Evolutionary conservation across 2,113 vertebrate genomes (phyloP).

Genomic region (Strix aluco): DNA sequence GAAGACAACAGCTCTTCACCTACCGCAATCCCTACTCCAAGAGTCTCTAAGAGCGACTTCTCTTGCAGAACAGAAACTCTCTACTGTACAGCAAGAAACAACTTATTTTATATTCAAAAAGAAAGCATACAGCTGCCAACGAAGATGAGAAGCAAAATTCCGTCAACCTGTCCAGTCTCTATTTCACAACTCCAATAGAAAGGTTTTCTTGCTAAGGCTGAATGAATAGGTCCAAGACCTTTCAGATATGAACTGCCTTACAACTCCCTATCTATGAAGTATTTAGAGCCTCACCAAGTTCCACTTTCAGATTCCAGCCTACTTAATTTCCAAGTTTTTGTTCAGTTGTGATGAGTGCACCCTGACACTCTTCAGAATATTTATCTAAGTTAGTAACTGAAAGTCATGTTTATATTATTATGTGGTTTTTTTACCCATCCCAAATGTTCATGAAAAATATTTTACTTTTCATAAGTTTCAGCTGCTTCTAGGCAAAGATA

Average conservation of each 20-base stretch:
- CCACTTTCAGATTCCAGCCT: not conserved
- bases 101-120: not conserved
- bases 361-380: not conserved
- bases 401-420: not conserved
- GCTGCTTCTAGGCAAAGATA: not conserved
- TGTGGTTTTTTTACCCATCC: not conserved
- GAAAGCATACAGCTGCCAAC: not conserved
- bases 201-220: not conserved
- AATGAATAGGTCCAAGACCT: not conserved
- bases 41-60: not conserved
- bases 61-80: not conserved
- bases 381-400: not conserved
- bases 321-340: not conserved
- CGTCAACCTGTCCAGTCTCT: not conserved
- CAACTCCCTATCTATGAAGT: not conserved
- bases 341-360: not conserved
- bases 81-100: not conserved
- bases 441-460: not conserved
- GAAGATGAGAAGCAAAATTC: not conserved
- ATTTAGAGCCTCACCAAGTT: not conserved
- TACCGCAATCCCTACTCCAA: not conserved
- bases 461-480: not conserved
- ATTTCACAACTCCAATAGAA: not conserved
- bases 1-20: not conserved
- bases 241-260: not conserved